Conservation (phyloP, 2,888 invertebrate genomes). For the Rhamnusium bicolor region DNA sequence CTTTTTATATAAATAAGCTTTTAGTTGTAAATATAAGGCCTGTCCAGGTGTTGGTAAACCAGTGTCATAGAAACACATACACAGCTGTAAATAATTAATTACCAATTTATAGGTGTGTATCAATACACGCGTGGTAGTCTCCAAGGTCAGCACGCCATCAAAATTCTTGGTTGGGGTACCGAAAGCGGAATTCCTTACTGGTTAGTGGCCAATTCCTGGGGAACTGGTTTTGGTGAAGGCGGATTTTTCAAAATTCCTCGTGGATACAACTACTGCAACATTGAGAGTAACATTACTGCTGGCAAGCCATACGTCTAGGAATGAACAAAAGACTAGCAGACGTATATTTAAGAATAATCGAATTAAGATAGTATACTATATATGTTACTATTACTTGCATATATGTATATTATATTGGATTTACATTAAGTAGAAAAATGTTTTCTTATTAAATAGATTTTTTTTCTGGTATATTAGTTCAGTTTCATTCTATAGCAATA, state of each 20-base stretch:
- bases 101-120: neutral
- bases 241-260: slow-evolving; percentile 18
- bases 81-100: too few species aligned
- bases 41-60: too few species aligned
- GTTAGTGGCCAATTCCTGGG: slow-evolving; percentile 3
- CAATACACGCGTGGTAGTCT: neutral
- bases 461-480: too few species aligned
- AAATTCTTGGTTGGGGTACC: slow-evolving; percentile 17
- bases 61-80: too few species aligned
- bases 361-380: neutral
- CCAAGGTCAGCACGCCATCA: neutral
- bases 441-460: too few species aligned
- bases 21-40: too few species aligned
- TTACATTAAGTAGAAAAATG: neutral
- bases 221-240: neutral
- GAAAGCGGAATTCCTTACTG: slow-evolving; percentile 1
- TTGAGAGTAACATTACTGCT: neutral
- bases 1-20: too few species aligned
- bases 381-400: neutral
- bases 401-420: neutral
- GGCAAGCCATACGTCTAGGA: neutral
- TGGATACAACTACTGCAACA: neutral
- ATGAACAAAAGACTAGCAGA: too few species aligned
- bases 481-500: too few species aligned
- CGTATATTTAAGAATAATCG: neutral